Evolutionary conservation across 1,140 invertebrate genomes (phyloP), one percentile per base, ranked within the genome.

Genomic region (Sycobia sp.): DNA sequence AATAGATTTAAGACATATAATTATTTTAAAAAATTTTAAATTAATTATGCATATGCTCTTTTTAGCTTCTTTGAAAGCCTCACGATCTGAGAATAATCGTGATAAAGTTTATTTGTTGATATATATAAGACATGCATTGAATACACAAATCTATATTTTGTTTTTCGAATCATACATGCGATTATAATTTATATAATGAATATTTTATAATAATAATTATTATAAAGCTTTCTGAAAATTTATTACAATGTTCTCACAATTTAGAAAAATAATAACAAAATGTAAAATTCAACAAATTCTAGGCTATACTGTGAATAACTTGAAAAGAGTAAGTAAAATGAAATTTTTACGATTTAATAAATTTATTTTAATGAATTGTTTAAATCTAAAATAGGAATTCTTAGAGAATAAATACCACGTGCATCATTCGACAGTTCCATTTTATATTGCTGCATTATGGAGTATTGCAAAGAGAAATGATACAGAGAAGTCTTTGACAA

Each of bases 361-460:
- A 11, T 49, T 27, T 38, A 25, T 38, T 25, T 36, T 27, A 18
- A 29, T 9, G 1, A 27, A 10, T 47, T n/a, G 11, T 20, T 41
- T 18, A 25, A 36, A 25, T 47, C 1, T 47, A 8, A 16, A 29
- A 34, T 46, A 64, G 62, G 44, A 63, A 57, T 43, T 34, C n/a
- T 20, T 23, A 18, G 1, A 36, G 23, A 44, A 22, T 22, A 57
- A 34, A 34, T 36, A 14, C 14, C 49, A 53, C 9, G 2, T 9
- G 1, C 11, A 43, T 18, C 0, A 18, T 13, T 25, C 39, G 27
- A 38, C 8, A 32, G 34, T 56, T 55, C 59, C 67, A 34, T 36
- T 69, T 39, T 59, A 66, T 22, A 47, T 65, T 54, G 66, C 56
- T 53, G 66, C 67, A 34, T 39, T 75, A 34, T 77, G 72, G 75